Evolutionary conservation across 2,888 invertebrate genomes (phyloP), one percentile per base, ranked within the genome.

Genomic region (Ectropis crepuscularia): DNA sequence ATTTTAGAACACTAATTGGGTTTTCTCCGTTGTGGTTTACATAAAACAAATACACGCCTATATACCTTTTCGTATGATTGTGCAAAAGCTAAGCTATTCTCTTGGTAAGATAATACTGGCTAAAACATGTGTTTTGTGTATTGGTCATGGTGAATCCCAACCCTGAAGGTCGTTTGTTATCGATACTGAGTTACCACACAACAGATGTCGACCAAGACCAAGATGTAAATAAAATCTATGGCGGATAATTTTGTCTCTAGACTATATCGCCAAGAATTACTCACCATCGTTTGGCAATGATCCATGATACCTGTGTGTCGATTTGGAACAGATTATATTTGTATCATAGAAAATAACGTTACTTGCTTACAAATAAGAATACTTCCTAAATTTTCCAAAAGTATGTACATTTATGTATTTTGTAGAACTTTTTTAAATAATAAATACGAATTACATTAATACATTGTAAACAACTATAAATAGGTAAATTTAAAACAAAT

Each of bases 221-320:
- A 57, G 46, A 53, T n/a, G 49, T 46, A 48, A 61, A 64, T 46
- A 48, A 61, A 64, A 53, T 53, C 60, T 39, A 46, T 43, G 43
- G 57, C 28, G 16, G 53, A 54, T 51, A 60, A 64, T 57, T 70
- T 66, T 57, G 61, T 65, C 64, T 65, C 58, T 53, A 46, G 46
- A 53, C 53, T 49, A 45, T 70, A 69, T 63, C 51, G 66, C 63
- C 64, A 67, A 57, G 62, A 63, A 59, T 62, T 68, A 59, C 46
- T 63, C 66, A 66, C 60, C 38, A 58, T 66, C 47, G 53, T 62
- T 70, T 70, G 71, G 71, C 71, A 68, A 61, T 42, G 50, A 49
- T 65, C 71, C 71, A 70, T 47, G 60, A 48, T 65, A 70, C 67
- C 65, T 70, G 68, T 61, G 55, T 38, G 41, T 16, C 54, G 43